Evolutionary conservation across 2,888 invertebrate species (phyloP), one percentile per base, ranked within the genome.

Genomic region (Eristalis pertinax): DNA sequence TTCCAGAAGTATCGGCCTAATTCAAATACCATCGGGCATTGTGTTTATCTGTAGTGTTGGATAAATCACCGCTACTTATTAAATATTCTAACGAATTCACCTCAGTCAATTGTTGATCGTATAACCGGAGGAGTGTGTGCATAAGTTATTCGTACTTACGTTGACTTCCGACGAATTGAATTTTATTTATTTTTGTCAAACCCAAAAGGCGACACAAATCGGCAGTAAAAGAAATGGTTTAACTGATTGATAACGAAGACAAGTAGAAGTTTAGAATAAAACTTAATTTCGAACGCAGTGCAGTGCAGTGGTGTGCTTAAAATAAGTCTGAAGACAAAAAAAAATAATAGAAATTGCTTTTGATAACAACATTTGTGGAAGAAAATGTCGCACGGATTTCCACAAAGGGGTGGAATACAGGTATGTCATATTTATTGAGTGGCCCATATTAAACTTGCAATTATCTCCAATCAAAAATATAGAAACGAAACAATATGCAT

Each of bases 21-120:
- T 22, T 50, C 50, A 19, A 19, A 50, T 5, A 50, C 50, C 50
- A 8, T n/a, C 50, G 19, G 4, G 8, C 50, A 8, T 50, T 15
- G 7, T 38, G 29, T 13, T 65, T 22, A 32, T 38, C 19, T 32
- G 22, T 13, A 35, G 41, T 63, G 43, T 35, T 80, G 60, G 67
- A 68, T 73, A 79, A 73, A 73, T 68, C 60, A 29, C 62, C 43
- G 38, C 41, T 43, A 56, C 41, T 11, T 65, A 65, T 80, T 26
- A 43, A 24, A 74, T 50, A 26, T 56, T 73, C 26, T 63, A 62
- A 80, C 50, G 13, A 72, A 78, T 63, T 73, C 80, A 74, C 80
- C 80, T 80, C 80, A 80, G 80, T 80, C 60, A 68, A 74, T 74
- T 68, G 67, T 80, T 62, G 73, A 50, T 56, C 56, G 56, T 63